Conservation (phyloP, 2,797 vertebrate species). For the Fistularia tabacaria region DNA sequence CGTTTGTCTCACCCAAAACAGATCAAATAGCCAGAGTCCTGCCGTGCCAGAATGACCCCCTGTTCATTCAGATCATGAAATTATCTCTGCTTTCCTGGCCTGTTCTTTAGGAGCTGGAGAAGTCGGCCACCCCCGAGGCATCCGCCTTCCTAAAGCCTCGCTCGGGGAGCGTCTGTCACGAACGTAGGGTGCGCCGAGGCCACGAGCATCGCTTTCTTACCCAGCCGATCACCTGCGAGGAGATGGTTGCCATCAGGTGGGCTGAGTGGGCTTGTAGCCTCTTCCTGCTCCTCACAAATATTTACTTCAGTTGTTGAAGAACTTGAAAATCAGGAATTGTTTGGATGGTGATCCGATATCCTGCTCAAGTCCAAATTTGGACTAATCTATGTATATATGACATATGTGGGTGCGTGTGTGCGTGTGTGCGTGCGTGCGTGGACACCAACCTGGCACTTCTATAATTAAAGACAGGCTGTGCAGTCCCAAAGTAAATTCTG, state of each 20-base stretch:
- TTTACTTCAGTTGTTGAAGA: no score
- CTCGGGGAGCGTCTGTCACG: conserved; percentile 53
- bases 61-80: neutral
- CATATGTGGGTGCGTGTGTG: no score
- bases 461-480: no score
- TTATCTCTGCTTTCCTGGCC: neutral
- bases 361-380: no score
- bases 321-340: no score
- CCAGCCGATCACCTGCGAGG: conserved; percentile 76
- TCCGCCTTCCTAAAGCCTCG: conserved; percentile 70
- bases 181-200: conserved; percentile 64
- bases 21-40: no score
- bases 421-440: no score
- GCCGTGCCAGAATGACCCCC: neutral
- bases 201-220: conserved; percentile 71
- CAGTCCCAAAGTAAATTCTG: no score
- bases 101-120: conserved; percentile 74
- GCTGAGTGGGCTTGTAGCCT: neutral
- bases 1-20: no score
- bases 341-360: no score
- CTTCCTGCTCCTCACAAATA: neutral
- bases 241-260: conserved; percentile 71
- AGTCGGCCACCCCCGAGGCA: conserved; percentile 59
- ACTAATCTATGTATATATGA: no score
- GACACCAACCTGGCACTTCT: no score